Percentiles rank a stretch among this genome's conserved stretches.
These are phyloP conservation scores for Drosophila tani DNA, from an alignment of 1,140 invertebrate species.

Conservation along the genomic window DNA sequence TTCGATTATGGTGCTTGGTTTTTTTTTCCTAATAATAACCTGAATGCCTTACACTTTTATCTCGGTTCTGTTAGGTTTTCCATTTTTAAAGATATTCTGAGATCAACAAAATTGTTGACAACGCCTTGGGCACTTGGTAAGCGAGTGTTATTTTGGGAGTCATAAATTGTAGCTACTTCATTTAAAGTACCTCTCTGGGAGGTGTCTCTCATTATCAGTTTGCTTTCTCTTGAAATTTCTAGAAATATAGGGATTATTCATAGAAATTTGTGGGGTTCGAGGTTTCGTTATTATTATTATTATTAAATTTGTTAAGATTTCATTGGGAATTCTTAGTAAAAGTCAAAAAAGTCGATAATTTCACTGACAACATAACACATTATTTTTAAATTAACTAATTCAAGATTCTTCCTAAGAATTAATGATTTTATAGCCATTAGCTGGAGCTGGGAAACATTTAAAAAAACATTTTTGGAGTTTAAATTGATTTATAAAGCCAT, in stretches of 20 bases:
- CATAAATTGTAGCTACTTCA: not conserved
- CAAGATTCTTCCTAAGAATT: too few species aligned
- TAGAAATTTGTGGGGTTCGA: not conserved
- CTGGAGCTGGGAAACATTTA: too few species aligned
- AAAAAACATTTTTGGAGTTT: too few species aligned
- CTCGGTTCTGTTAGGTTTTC: not conserved
- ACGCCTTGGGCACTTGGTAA: not conserved
- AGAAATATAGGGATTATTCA: not conserved
- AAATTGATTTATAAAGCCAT: too few species aligned
- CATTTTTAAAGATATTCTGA: not conserved
- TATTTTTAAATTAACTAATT: too few species aligned
- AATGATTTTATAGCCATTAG: too few species aligned
- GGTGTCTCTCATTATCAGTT: not conserved
- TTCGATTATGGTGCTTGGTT: not conserved
- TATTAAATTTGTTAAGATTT: not conserved
- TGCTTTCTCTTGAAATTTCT: not conserved
- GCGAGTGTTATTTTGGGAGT: slow-evolving; percentile 8
- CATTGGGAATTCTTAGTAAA: not conserved
- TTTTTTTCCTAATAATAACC: not conserved
- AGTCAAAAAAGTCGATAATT: not conserved
- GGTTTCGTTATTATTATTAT: not conserved
- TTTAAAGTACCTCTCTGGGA: not conserved
- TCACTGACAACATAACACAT: not conserved
- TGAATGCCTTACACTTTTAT: not conserved
- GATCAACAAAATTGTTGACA: not conserved